Evolutionary conservation across 2,888 invertebrate genomes (phyloP), one percentile per base, ranked within the genome.

Genomic region (Zaprionus bogoriensis): DNA sequence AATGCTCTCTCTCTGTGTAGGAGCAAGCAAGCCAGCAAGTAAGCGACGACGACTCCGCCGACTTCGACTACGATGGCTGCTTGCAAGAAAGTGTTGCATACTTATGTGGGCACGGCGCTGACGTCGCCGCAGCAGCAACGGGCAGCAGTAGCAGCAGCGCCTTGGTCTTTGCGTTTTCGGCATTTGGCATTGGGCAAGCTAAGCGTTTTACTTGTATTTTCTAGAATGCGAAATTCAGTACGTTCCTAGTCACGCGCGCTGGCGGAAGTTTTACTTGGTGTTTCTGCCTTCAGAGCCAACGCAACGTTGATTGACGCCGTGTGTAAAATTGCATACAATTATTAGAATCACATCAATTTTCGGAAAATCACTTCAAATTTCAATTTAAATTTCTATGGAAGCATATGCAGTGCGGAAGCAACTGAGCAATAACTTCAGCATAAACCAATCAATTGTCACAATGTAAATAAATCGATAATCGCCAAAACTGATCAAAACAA

Each of bases 191-290:
- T 36, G n/a, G 41, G 20, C 77, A 74, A 78, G 63, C 72, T 77
- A 79, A 83, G 74, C 80, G 77, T 70, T 81, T 81, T 71, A 84
- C 80, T 87, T 81, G 77, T 71, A 73, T 71, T 70, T 74, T 67
- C 72, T 70, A 71, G 70, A 78, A 79, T 78, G 74, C 84, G 74
- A 87, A 78, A 82, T 88, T 88, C 87, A 88, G 87, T 88, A 77
- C 87, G 87, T 87, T 88, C 77, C 78, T 77, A 87, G 88, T 88
- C 88, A 81, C 88, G 73, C 88, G 83, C 84, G 88, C 82, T 87
- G 88, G 77, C 81, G 83, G 87, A 80, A 81, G 87, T 87, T 80
- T 84, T 85, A 70, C 86, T 87, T 85, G 76, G 85, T 84, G 63
- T 80, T 66, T 80, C 69, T 85, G 85, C 81, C 80, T 79, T 73